phyloP scores from a whole-genome alignment of 1,140 invertebrate genomes.

The Drosophila miranda region DNA sequence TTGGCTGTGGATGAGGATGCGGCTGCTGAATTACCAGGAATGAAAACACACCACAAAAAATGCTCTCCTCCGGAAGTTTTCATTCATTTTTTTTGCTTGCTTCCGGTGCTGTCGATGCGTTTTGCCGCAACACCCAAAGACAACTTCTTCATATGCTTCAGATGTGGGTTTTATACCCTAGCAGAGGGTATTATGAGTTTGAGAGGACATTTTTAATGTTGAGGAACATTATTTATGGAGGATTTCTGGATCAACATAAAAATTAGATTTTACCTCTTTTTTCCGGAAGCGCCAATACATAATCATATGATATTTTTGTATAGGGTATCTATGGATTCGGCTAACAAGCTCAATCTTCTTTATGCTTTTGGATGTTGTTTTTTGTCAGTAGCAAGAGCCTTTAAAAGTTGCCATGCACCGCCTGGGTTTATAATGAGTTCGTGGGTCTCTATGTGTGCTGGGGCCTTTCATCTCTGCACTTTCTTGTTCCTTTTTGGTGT shows the following conservation, averaged over 20 bases:
- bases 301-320: no score
- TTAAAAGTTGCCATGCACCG: conserved; percentile 66
- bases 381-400: conserved; percentile 54
- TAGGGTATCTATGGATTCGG: no score
- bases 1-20: conserved; percentile 12
- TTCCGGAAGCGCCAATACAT: no score
- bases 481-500: conserved; percentile 45
- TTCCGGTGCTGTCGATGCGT: conserved; percentile 60
- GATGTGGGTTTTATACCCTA: conserved; percentile 11
- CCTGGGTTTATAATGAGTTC: conserved; percentile 71
- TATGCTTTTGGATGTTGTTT: conserved; percentile 36
- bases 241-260: no score
- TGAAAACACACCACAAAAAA: conserved; percentile 18
- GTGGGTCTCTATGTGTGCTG: conserved; percentile 18
- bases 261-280: no score
- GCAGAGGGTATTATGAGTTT: no score
- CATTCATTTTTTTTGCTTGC: conserved; percentile 46
- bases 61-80: conserved; percentile 55
- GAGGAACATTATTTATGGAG: no score
- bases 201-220: no score
- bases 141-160: conserved; percentile 43
- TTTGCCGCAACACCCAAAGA: conserved; percentile 62
- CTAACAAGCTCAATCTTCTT: no score
- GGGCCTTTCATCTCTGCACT: conserved; percentile 14
- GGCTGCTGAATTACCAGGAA: conserved; percentile 43